Percentiles rank a stretch among this genome's conserved stretches.
phyloP scores from a whole-genome alignment of 1,140 invertebrate genomes.

The Scaptomyza pallida region DNA sequence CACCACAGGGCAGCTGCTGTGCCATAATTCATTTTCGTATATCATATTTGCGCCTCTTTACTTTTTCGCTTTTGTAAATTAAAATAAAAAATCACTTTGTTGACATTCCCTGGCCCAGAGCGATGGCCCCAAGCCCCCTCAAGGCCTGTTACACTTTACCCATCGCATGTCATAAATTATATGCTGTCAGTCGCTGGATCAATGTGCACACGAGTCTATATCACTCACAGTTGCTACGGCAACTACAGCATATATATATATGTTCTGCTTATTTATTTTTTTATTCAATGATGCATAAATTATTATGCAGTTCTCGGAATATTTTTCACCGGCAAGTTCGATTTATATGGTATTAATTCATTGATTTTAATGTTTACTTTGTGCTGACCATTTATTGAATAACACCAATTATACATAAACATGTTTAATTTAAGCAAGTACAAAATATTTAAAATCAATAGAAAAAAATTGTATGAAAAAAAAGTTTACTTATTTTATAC shows the following conservation, averaged over 20 bases:
- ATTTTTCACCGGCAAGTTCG: neutral
- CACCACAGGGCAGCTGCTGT: conserved; percentile 48
- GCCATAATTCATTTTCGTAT: conserved; percentile 64
- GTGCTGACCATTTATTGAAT: neutral
- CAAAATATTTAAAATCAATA: too few relatives aligned
- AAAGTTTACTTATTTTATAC: too few relatives aligned
- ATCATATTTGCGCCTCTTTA: conserved; percentile 48
- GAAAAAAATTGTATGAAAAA: too few relatives aligned
- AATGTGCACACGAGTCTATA: conserved; percentile 4
- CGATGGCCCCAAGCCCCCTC: neutral
- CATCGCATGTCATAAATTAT: conserved; percentile 34
- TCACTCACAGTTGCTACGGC: conserved; percentile 17
- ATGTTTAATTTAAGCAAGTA: too few relatives aligned
- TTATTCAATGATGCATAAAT: conserved; percentile 18
- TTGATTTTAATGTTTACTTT: neutral
- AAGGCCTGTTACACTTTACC: conserved; percentile 21
- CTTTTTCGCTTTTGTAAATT: conserved; percentile 52
- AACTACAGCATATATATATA: conserved; percentile 16
- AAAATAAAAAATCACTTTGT: conserved; percentile 77
- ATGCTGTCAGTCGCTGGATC: conserved; percentile 28
- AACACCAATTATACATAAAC: too few relatives aligned
- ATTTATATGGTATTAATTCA: conserved; percentile 9
- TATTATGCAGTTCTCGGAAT: conserved; percentile 8
- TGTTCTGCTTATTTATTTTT: conserved; percentile 7
- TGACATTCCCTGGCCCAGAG: conserved; percentile 52